Conservation (phyloP, 92 coral and sea anemone genomes). For the Epizoanthus scotinus region DNA sequence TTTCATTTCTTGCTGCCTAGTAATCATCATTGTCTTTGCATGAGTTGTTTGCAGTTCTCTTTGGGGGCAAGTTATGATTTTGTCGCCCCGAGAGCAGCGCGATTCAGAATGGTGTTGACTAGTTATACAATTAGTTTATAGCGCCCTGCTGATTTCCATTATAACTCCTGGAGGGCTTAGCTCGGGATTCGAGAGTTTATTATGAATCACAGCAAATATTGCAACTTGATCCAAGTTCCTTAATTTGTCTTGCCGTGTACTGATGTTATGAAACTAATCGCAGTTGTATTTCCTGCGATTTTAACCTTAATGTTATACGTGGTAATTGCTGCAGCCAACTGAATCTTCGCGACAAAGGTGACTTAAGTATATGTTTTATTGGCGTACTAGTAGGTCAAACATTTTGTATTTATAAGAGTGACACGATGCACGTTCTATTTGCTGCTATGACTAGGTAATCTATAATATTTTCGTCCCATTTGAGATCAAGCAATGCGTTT, state of each 20-base stretch:
- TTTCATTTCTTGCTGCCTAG: constrained; percentile 56
- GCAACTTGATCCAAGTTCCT: constrained; percentile 76
- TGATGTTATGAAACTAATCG: constrained; percentile 41
- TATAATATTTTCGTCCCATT: background rate
- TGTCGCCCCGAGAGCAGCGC: constrained; percentile 44
- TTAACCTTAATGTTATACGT: background rate
- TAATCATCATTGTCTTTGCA: constrained; percentile 58
- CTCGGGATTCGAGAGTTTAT: constrained; percentile 40
- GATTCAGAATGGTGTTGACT: constrained; percentile 59
- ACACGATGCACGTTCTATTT: too few species aligned
- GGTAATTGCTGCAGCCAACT: constrained; percentile 1
- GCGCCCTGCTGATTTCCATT: constrained; percentile 46
- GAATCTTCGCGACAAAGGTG: constrained; percentile 3
- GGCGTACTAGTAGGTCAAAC: background rate
- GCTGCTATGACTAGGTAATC: constrained; percentile 5
- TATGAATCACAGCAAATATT: constrained; percentile 56
- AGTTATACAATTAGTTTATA: constrained; percentile 52
- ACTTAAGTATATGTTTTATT: background rate
- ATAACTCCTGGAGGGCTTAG: constrained; percentile 39
- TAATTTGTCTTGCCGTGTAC: constrained; percentile 57
- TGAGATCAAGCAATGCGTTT: background rate
- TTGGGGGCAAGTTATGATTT: constrained; percentile 45
- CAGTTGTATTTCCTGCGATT: background rate
- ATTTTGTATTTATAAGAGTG: background rate
- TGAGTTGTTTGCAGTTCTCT: constrained; percentile 59